A percentile compares a stretch with the other conserved stretches of the same genome.
phyloP scores from a whole-genome alignment of 2,888 invertebrate genomes.

The Drosophila flavopinicola region DNA sequence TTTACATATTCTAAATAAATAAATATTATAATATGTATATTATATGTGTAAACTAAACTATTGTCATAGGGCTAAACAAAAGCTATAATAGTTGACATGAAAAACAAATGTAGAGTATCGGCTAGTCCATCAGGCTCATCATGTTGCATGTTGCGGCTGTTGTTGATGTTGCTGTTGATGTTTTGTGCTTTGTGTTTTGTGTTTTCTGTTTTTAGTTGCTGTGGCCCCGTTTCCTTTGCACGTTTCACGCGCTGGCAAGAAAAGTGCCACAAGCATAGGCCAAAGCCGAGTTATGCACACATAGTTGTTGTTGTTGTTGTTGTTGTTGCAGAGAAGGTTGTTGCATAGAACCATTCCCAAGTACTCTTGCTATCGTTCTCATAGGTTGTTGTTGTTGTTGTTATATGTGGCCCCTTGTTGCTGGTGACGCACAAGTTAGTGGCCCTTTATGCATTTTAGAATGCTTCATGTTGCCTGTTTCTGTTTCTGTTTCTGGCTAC shows the following conservation, averaged over 20 bases:
- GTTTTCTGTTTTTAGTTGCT: conserved; percentile 39
- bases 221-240: conserved; percentile 63
- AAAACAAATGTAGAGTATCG: conserved; percentile 21
- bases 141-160: background rate
- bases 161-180: conserved; percentile 27
- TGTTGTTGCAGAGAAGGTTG: no score
- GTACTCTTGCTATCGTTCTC: conserved; percentile 12
- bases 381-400: conserved; percentile 14
- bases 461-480: conserved; percentile 31
- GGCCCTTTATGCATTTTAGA: conserved; percentile 71
- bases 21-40: no score
- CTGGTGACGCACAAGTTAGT: conserved; percentile 59
- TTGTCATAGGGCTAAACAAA: no score
- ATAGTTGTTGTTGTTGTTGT: no score
- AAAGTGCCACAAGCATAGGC: conserved; percentile 23
- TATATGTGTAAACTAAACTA: no score
- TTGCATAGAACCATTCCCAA: conserved; percentile 10
- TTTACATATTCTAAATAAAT: no score
- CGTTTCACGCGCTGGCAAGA: conserved; percentile 22
- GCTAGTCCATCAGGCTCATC: background rate
- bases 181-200: conserved; percentile 18
- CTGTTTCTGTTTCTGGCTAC: conserved; percentile 18
- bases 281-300: conserved; percentile 21
- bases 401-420: no score
- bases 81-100: no score